Evolutionary conservation across 2,113 vertebrate species (phyloP).

Genomic region (Micronycteris hirsuta): DNA sequence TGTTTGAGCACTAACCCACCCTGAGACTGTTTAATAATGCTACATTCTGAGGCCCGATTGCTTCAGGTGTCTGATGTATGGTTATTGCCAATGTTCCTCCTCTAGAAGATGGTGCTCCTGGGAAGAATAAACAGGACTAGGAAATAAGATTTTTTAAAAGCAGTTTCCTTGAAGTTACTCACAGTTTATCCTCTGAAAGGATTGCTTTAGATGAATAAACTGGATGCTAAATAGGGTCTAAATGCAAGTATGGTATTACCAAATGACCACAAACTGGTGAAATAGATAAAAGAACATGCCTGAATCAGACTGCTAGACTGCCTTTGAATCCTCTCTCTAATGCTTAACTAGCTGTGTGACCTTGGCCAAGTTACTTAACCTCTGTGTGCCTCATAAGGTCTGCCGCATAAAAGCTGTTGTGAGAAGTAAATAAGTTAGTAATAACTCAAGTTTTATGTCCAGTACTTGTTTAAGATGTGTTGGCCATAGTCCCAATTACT

Average conservation of each 20-base stretch:
- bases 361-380: not conserved
- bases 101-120: conserved; percentile 64
- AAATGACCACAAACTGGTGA: not conserved
- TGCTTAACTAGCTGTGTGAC: not conserved
- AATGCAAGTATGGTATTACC: not conserved
- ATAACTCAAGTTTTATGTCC: not conserved
- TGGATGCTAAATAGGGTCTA: not conserved
- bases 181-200: conserved; percentile 34
- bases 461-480: not conserved
- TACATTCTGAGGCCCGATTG: conserved; percentile 16
- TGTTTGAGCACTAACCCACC: conserved; percentile 7
- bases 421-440: not conserved
- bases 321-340: not conserved
- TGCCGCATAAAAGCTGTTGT: not conserved
- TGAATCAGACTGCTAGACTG: not conserved
- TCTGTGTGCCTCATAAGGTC: not conserved
- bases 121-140: conserved; percentile 40
- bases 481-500: not conserved
- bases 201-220: not conserved
- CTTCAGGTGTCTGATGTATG: conserved; percentile 36
- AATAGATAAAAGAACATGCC: not conserved
- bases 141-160: conserved; percentile 42
- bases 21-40: conserved; percentile 48
- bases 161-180: conserved; percentile 33
- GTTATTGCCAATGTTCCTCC: conserved; percentile 55